These are phyloP conservation scores for Prietella phreatophila DNA, from an alignment of 2,113 vertebrate genomes.

Conservation along the genomic window DNA sequence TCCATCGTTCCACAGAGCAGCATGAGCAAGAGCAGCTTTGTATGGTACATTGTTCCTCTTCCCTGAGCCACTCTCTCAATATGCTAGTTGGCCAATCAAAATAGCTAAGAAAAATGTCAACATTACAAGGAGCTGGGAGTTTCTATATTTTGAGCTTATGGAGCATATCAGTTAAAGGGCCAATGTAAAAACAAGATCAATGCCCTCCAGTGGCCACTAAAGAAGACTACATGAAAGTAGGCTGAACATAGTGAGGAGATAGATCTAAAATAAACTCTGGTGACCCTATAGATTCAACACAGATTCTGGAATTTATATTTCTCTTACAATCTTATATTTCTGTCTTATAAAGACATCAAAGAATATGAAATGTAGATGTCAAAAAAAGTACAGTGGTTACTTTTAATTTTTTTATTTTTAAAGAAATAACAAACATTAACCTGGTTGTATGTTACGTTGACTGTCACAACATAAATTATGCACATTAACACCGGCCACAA, in stretches of 20 bases:
- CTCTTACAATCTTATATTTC: background rate
- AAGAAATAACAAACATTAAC: background rate
- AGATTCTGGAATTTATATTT: background rate
- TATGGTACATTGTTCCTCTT: slow-evolving; percentile 21
- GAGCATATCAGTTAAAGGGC: slow-evolving; percentile 31
- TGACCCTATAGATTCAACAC: background rate
- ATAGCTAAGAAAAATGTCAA: slow-evolving; percentile 15
- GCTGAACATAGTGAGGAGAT: background rate
- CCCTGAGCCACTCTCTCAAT: background rate
- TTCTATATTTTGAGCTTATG: slow-evolving; percentile 34
- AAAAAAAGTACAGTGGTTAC: too few relatives aligned
- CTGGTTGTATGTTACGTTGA: too few relatives aligned
- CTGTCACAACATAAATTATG: too few relatives aligned
- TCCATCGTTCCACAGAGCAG: slow-evolving; percentile 37
- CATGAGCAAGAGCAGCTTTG: background rate
- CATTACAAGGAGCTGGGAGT: background rate
- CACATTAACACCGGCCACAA: too few relatives aligned
- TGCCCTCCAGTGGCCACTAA: slow-evolving; percentile 36
- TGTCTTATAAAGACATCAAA: background rate
- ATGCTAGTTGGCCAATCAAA: slow-evolving; percentile 8
- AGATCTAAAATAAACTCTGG: background rate
- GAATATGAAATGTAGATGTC: background rate
- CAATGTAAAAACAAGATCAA: slow-evolving; percentile 54
- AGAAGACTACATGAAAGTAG: background rate
- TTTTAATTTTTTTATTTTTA: background rate